Evolutionary conservation across 1,140 invertebrate genomes (phyloP).

Genomic region (Bombus confusus): DNA sequence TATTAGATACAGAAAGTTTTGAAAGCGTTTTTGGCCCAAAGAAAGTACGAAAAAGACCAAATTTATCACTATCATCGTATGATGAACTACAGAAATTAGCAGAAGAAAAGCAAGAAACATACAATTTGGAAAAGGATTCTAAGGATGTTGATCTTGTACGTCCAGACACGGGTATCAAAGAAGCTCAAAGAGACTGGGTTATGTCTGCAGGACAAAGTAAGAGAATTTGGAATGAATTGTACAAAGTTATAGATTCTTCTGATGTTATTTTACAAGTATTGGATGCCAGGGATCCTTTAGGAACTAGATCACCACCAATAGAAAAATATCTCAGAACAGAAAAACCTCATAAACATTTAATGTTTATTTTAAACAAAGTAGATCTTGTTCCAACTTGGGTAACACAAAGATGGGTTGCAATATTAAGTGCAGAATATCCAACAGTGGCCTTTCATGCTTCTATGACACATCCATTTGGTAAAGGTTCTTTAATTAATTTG

Average conservation of each 20-base stretch:
- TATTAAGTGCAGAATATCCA: conserved; percentile 96
- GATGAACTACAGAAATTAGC: conserved; percentile 88
- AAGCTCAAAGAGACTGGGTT: conserved; percentile 91
- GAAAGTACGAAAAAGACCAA: conserved; percentile 95
- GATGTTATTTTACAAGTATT: conserved; percentile 97
- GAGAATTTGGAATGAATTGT: conserved; percentile 99
- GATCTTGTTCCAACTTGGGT: conserved; percentile 98
- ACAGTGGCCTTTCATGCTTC: conserved; percentile 99
- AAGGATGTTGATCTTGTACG: conserved; percentile 92
- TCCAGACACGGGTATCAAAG: conserved; percentile 91
- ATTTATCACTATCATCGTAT: conserved; percentile 88
- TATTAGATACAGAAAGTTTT: conserved; percentile 98
- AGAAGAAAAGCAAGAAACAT: conserved; percentile 88
- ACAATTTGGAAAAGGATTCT: conserved; percentile 87
- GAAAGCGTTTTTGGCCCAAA: conserved; percentile 97
- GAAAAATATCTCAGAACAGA: conserved; percentile 91
- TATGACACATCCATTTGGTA: conserved; percentile 98
- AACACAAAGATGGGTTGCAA: conserved; percentile 97
- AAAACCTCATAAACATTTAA: conserved; percentile 89
- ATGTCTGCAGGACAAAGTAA: conserved; percentile 97
- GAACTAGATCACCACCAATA: conserved; percentile 96
- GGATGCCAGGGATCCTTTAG: conserved; percentile 97
- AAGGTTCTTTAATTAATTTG: conserved; percentile 98
- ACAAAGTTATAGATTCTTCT: conserved; percentile 99
- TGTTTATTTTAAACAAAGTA: conserved; percentile 91